These are phyloP conservation scores for Eueremaeus valkanovi DNA, from an alignment of 2,888 invertebrate species.

Conservation along the genomic window DNA sequence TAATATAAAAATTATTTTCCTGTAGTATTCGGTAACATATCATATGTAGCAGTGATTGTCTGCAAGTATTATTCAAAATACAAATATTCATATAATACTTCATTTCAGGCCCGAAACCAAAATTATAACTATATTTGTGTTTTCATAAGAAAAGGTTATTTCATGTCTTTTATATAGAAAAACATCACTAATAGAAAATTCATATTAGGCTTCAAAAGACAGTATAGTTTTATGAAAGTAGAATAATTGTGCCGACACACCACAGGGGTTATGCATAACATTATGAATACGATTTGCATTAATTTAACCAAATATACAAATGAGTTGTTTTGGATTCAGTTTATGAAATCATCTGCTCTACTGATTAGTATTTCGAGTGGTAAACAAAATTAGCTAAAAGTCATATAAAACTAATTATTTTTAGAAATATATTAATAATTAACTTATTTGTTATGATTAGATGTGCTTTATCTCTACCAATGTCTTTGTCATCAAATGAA, in stretches of 20 bases:
- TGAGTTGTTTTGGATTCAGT: background rate
- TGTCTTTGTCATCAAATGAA: too few relatives aligned
- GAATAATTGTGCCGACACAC: background rate
- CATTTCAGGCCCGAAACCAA: slow-evolving; percentile 1
- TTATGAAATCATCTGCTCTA: background rate
- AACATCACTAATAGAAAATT: background rate
- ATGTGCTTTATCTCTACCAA: too few relatives aligned
- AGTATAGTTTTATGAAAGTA: background rate
- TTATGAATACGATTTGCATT: background rate
- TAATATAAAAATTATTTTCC: background rate
- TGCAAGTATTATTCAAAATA: background rate
- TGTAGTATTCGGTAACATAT: background rate
- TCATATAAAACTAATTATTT: background rate
- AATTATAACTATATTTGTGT: background rate
- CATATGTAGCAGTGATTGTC: background rate
- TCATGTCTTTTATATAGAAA: background rate
- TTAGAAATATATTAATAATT: too few relatives aligned
- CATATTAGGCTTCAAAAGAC: background rate
- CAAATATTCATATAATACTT: background rate
- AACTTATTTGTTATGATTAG: too few relatives aligned
- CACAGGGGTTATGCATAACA: background rate
- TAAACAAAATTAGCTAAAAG: background rate
- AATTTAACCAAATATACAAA: background rate
- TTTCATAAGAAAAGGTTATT: background rate
- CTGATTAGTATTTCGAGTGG: background rate